Evolutionary conservation across 1,140 invertebrate species (phyloP).

Genomic region (Macrosteles quadrilineatus): DNA sequence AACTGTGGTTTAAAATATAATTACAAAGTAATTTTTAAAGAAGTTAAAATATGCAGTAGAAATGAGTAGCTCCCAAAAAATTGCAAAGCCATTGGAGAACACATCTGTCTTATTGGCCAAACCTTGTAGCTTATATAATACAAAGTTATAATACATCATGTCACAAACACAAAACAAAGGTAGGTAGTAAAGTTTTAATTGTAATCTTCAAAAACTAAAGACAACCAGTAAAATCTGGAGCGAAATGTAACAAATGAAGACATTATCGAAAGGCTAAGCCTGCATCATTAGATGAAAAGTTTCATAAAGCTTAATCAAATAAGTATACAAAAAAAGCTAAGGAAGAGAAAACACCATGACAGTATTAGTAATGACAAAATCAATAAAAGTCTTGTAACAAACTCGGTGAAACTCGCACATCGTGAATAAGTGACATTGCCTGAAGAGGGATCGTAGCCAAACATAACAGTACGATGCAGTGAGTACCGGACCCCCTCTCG

Average conservation of each 20-base stretch:
- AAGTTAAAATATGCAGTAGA: too few species aligned
- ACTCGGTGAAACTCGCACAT: not conserved
- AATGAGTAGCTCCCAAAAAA: too few species aligned
- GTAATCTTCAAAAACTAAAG: not conserved
- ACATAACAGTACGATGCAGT: constrained; percentile 22
- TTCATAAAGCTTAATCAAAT: too few species aligned
- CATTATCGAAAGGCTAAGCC: not conserved
- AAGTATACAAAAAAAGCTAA: not conserved
- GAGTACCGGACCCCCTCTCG: not conserved
- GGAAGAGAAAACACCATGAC: not conserved
- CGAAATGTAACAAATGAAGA: not conserved
- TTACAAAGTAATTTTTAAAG: not conserved
- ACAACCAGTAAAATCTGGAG: not conserved
- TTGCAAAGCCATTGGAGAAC: not conserved
- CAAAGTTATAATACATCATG: not conserved
- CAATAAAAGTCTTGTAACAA: not conserved
- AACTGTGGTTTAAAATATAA: not conserved
- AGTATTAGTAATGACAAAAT: constrained; percentile 11
- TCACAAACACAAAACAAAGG: not conserved
- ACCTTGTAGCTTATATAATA: not conserved
- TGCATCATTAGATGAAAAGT: too few species aligned
- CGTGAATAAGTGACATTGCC: constrained; percentile 16
- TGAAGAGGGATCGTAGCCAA: constrained; percentile 20
- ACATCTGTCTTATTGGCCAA: not conserved
- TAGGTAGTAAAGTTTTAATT: not conserved